A percentile compares a stretch with the other conserved stretches of the same genome.
These are phyloP conservation scores for Lamprologus tigripictilis DNA, from an alignment of 2,113 vertebrate genomes.

Conservation along the genomic window DNA sequence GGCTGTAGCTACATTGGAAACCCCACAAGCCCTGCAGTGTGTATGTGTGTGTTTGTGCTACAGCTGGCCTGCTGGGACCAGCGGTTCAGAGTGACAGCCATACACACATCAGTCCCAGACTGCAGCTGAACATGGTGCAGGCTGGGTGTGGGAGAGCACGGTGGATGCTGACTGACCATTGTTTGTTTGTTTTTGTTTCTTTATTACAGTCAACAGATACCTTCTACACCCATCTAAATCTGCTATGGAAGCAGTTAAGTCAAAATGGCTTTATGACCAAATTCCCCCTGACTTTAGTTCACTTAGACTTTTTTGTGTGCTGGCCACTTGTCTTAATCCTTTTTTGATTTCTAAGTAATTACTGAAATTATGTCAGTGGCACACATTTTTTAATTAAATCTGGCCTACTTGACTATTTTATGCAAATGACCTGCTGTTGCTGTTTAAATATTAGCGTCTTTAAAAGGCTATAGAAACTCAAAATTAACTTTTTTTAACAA, in stretches of 20 bases:
- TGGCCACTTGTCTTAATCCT: not conserved
- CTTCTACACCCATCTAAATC: not conserved
- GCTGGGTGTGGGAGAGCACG: not conserved
- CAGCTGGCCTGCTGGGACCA: slow-evolving; percentile 60
- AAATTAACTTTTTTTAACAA: not conserved
- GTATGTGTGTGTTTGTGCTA: slow-evolving; percentile 53
- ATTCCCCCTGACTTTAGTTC: not conserved
- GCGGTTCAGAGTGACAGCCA: slow-evolving; percentile 53
- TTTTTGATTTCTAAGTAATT: not conserved
- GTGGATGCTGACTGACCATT: slow-evolving; percentile 2
- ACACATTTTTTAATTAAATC: not conserved
- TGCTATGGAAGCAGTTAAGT: not conserved
- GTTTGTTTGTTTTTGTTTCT: not conserved
- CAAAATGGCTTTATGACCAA: not conserved
- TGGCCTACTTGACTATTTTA: not conserved
- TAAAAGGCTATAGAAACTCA: not conserved
- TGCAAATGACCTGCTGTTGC: not conserved
- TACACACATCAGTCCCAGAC: slow-evolving; percentile 34
- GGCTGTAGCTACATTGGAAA: slow-evolving; percentile 55
- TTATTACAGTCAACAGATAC: not conserved
- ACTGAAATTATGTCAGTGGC: not conserved
- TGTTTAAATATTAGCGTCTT: not conserved
- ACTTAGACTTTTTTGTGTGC: not conserved
- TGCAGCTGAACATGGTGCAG: slow-evolving; percentile 17
- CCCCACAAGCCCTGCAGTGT: slow-evolving; percentile 63